Conservation (phyloP, 2,113 vertebrate genomes). For the Thryonomys swinderianus region DNA sequence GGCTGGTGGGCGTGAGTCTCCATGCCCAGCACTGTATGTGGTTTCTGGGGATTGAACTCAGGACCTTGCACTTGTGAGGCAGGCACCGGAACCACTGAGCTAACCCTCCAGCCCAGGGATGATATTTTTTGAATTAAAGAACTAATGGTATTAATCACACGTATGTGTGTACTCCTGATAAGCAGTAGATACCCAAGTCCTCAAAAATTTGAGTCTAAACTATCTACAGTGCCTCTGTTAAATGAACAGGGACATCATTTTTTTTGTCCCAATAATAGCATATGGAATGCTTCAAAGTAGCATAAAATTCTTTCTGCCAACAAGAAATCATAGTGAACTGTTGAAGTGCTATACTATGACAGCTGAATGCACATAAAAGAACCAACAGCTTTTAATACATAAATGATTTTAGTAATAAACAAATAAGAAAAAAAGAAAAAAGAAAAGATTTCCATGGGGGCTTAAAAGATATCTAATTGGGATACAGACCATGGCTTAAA, state of each 20-base stretch:
- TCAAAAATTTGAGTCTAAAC: not conserved
- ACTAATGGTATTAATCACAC: not conserved
- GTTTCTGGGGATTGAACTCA: no score
- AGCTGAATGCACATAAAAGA: not conserved
- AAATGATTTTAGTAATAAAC: conserved; percentile 21
- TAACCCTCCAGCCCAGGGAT: no score
- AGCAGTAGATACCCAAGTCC: not conserved
- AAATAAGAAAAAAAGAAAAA: not conserved
- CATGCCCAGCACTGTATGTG: no score
- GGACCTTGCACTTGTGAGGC: no score
- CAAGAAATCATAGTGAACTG: not conserved
- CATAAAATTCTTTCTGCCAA: not conserved
- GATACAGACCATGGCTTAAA: not conserved
- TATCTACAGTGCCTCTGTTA: not conserved
- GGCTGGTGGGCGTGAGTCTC: no score
- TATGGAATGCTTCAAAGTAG: not conserved
- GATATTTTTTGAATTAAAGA: not conserved
- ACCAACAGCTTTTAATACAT: not conserved
- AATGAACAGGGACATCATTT: not conserved
- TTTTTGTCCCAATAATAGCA: not conserved
- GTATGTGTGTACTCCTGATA: not conserved
- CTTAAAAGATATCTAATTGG: conserved; percentile 28
- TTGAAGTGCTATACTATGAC: not conserved
- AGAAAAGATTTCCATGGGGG: not conserved
- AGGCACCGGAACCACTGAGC: no score